Conservation (phyloP, 2,113 vertebrate genomes). For the Tauraco erythrolophus region DNA sequence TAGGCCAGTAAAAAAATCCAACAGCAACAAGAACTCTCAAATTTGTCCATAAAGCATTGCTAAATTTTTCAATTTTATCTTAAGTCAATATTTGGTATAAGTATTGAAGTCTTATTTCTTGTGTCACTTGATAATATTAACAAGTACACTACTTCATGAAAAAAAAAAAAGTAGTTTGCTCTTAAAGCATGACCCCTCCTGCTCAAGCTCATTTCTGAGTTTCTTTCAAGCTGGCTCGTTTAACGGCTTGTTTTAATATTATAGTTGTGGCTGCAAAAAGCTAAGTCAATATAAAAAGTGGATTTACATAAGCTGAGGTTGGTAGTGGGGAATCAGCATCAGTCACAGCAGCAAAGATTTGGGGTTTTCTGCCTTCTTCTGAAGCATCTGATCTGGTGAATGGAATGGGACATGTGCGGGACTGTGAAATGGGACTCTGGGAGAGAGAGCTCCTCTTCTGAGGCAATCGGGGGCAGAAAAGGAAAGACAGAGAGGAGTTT, state of each 20-base stretch:
- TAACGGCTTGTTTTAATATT: neutral
- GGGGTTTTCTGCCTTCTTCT: neutral
- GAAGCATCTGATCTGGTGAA: neutral
- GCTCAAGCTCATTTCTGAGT: neutral
- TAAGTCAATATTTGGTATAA: neutral
- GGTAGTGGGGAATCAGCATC: neutral
- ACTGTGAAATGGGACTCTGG: neutral
- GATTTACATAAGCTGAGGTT: neutral
- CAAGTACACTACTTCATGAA: neutral
- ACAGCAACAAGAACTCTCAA: neutral
- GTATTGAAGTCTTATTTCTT: neutral
- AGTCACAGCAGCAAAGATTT: neutral
- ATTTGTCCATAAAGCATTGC: neutral
- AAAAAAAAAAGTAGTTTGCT: neutral
- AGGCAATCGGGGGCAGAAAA: neutral
- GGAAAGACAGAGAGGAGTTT: neutral
- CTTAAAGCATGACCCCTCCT: neutral
- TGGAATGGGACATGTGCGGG: neutral
- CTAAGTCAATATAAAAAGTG: neutral
- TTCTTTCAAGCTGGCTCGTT: neutral
- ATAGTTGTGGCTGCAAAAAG: neutral
- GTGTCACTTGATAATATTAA: neutral
- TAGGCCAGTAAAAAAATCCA: neutral
- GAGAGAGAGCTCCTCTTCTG: accelerated
- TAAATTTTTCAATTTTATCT: neutral